A percentile compares a stretch with the other conserved stretches of the same genome.
Conservation (phyloP, 2,113 vertebrate species). For the Formicarius rufipectus region DNA sequence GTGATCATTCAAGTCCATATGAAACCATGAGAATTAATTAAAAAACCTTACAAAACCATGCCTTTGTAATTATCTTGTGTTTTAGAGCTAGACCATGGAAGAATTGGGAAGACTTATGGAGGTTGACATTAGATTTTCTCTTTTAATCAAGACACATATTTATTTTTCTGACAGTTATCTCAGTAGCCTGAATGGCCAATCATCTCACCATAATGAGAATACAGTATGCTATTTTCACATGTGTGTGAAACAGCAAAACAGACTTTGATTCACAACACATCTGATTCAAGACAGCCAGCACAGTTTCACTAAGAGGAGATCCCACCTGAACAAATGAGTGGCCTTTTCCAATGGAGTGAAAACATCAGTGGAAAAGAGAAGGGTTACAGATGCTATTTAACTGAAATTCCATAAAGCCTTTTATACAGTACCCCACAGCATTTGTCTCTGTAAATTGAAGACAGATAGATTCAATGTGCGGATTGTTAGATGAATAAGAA, state of each 20-base stretch:
- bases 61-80: not conserved
- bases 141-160: not conserved
- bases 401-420: not conserved
- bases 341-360: not conserved
- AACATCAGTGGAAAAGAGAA: not conserved
- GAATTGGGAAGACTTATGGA: not conserved
- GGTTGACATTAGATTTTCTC: not conserved
- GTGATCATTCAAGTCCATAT: not conserved
- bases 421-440: fast-evolving
- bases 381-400: not conserved
- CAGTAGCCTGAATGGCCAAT: not conserved
- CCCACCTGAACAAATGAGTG: not conserved
- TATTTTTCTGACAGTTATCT: not conserved
- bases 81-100: not conserved
- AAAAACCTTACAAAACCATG: no score
- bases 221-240: not conserved
- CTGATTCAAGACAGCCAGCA: not conserved
- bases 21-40: not conserved
- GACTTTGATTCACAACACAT: not conserved
- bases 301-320: not conserved
- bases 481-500: no score
- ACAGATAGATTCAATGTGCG: no score
- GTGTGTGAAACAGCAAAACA: not conserved
- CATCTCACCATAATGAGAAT: not conserved
- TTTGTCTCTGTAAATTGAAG: no score